Evolutionary conservation across 1,140 invertebrate genomes (phyloP).

Genomic region (Drosophila saltans): DNA sequence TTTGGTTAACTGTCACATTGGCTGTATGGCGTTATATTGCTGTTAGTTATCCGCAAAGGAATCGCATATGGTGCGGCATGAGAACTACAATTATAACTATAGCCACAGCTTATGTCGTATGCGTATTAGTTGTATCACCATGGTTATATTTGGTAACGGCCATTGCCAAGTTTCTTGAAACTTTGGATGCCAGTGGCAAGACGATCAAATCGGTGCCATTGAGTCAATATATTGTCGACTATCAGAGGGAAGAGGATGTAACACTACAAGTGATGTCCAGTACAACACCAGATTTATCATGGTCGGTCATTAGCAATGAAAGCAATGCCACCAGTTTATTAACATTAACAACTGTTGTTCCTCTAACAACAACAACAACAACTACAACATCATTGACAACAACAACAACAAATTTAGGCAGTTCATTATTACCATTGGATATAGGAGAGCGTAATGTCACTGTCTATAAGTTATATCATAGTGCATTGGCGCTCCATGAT

Average conservation of each 20-base stretch:
- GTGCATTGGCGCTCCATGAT: conserved; percentile 68
- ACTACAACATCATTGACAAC: background rate
- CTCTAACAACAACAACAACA: conserved; percentile 30
- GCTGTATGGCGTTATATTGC: conserved; percentile 97
- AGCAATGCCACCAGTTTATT: conserved; percentile 31
- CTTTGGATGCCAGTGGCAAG: conserved; percentile 84
- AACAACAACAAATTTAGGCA: background rate
- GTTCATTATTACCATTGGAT: background rate
- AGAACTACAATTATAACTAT: conserved; percentile 89
- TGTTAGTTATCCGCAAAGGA: conserved; percentile 91
- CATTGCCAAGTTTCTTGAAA: conserved; percentile 84
- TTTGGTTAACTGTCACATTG: conserved; percentile 94
- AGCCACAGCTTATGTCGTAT: conserved; percentile 90
- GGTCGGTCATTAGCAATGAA: conserved; percentile 23
- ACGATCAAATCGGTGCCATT: conserved; percentile 66
- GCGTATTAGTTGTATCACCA: conserved; percentile 91
- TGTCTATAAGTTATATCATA: conserved; percentile 66
- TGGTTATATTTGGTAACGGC: conserved; percentile 91
- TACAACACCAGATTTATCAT: conserved; percentile 58
- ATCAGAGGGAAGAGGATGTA: conserved; percentile 48
- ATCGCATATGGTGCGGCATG: conserved; percentile 91
- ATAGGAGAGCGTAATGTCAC: conserved; percentile 66
- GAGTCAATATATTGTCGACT: conserved; percentile 73
- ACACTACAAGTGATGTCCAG: conserved; percentile 70
- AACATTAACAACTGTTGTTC: conserved; percentile 30